Evolutionary conservation across 2,113 vertebrate genomes (phyloP), one percentile per base, ranked within the genome.

Genomic region (Apistogramma diplotaenia): DNA sequence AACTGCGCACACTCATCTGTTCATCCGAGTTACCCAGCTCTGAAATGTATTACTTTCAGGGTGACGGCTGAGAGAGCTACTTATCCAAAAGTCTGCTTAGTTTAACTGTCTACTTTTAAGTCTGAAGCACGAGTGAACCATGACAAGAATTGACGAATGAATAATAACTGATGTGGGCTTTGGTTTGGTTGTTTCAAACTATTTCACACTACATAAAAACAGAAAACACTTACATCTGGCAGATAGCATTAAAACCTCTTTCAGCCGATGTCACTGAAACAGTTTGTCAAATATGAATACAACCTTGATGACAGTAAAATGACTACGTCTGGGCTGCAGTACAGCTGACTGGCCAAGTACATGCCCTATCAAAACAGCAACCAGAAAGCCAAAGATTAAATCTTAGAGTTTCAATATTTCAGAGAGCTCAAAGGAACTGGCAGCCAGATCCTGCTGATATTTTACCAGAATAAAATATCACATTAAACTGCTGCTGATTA

Each of bases 361-460:
- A 84, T 76, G 86, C 19, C 70, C 82, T 84, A 83, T 89, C 79
- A 85, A 83, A 88, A 86, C 79, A 80, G 85, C 79, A 86, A 86
- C 79, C 13, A 55, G 74, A 81, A 73, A 89, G 78, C 49, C 8
- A n/a, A 60, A 81, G 87, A 90, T 88, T 90, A 77, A 81, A 91
- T 71, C 70, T 49, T 51, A 80, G 82, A 82, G 57, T 43, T 84
- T 21, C 84, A 89, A 81, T 91, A 89, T 85, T 89, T 85, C 56
- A 90, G 60, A 79, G 27, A 85, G 35, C 85, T 89, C 86, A 87
- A 89, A 88, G 59, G 57, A 86, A 87, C 82, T 80, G 85, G 37
- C 73, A 59, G 31, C 25, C 81, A 82, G 79, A 87, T 90, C 75
- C 40, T 49, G 67, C 76, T 76, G 80, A 37, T 84, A 23, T 74